A percentile compares a stretch with the other conserved stretches of the same genome.
Evolutionary conservation across 2,888 invertebrate species (phyloP).

Genomic region (Oxyteleia sp.): DNA sequence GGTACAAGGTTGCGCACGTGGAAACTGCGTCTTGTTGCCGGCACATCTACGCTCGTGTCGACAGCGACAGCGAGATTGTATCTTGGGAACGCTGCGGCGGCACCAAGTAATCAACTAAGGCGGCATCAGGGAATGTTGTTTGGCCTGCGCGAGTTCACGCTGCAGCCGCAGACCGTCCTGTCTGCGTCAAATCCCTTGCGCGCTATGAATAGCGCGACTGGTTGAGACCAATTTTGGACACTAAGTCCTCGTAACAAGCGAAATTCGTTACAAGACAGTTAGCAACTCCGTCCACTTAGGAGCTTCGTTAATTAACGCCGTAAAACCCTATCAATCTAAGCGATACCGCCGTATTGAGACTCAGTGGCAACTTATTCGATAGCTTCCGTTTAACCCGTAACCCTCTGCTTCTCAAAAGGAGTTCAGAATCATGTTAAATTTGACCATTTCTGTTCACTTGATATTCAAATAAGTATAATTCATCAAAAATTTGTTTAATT

Average conservation of each 20-base stretch:
- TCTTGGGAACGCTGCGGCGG: conserved; percentile 37
- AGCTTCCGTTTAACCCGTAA: conserved; percentile 20
- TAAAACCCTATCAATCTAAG: conserved; percentile 29
- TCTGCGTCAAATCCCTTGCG: conserved; percentile 25
- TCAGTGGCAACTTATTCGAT: conserved; percentile 8
- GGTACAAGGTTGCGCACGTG: conserved; percentile 36
- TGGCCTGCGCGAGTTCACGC: conserved; percentile 23
- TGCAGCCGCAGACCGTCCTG: conserved; percentile 28
- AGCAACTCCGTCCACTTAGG: neutral
- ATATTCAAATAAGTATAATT: too few species aligned
- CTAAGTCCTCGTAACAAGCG: conserved; percentile 27
- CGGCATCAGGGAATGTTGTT: conserved; percentile 41
- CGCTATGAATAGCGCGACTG: conserved; percentile 29
- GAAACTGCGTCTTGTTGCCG: conserved; percentile 62
- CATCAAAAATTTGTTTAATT: too few species aligned
- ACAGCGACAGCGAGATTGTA: conserved; percentile 38
- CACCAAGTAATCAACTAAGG: conserved; percentile 62
- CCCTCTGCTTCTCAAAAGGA: too few species aligned
- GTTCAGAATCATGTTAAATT: too few species aligned
- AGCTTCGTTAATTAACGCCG: conserved; percentile 20
- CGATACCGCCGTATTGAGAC: conserved; percentile 17
- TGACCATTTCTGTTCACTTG: too few species aligned
- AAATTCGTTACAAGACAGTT: conserved; percentile 35
- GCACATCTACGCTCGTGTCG: conserved; percentile 47
- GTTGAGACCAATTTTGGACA: conserved; percentile 29